phyloP scores from a whole-genome alignment of 2,113 vertebrate species.

The Larimichthys crocea region DNA sequence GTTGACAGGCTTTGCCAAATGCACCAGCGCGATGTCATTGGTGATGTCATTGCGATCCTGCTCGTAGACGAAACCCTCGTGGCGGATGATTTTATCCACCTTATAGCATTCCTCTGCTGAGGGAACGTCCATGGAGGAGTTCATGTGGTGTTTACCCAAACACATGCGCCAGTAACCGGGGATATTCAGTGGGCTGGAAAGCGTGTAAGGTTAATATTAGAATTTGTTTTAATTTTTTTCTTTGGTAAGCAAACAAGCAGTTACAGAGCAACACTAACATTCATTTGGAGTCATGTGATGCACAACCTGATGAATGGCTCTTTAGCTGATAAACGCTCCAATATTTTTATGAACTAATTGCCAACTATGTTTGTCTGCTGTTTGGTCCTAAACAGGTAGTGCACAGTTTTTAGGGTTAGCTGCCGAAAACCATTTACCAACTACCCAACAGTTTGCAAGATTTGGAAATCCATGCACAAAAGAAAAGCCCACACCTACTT shows the following conservation, averaged over 20 bases:
- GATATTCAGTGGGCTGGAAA: slow-evolving; percentile 55
- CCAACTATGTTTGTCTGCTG: background rate
- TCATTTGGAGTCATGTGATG: no score
- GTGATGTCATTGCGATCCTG: slow-evolving; percentile 66
- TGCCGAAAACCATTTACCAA: no score
- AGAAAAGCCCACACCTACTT: no score
- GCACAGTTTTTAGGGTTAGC: no score
- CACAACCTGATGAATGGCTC: no score
- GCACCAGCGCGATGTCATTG: slow-evolving; percentile 80
- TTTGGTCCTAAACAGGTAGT: no score
- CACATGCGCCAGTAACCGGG: slow-evolving; percentile 75
- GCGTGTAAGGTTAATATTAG: background rate
- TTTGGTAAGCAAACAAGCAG: background rate
- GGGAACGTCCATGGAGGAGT: slow-evolving; percentile 72
- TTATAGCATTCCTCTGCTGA: slow-evolving; percentile 72
- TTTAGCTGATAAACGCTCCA: background rate
- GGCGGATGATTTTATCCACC: slow-evolving; percentile 75
- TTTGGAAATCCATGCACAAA: no score
- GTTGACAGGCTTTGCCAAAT: slow-evolving; percentile 73
- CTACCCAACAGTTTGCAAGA: no score
- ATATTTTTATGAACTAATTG: background rate
- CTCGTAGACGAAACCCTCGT: slow-evolving; percentile 76
- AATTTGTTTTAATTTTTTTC: background rate
- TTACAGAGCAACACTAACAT: background rate
- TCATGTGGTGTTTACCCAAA: slow-evolving; percentile 82